Conservation (phyloP, 2,888 invertebrate genomes). For the Escarpia spicata region DNA sequence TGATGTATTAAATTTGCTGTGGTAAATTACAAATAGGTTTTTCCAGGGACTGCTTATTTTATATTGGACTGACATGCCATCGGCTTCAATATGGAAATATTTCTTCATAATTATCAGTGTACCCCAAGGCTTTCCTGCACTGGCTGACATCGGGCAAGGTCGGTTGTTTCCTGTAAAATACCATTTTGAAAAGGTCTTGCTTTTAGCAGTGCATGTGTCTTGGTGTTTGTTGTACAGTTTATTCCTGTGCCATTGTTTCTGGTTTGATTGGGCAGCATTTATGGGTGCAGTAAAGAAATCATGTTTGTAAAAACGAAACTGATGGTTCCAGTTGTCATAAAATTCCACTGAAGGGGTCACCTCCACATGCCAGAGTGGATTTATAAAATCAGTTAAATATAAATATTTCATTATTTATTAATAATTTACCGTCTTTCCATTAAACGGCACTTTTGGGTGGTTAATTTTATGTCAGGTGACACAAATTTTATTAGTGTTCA, state of each 20-base stretch:
- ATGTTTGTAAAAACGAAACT: background rate
- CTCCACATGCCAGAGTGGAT: background rate
- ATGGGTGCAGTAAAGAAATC: background rate
- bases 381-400: background rate
- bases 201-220: background rate
- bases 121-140: background rate
- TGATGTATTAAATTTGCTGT: background rate
- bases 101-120: background rate
- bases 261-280: background rate
- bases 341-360: background rate
- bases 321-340: no score
- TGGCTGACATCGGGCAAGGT: background rate
- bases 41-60: background rate
- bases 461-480: no score
- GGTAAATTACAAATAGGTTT: background rate
- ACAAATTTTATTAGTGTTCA: no score
- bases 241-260: background rate
- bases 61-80: background rate
- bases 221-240: background rate
- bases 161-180: background rate
- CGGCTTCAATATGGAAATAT: background rate
- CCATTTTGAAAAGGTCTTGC: background rate
- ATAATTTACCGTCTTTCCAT: background rate
- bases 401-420: background rate
- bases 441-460: no score